Evolutionary conservation across 2,797 vertebrate species (phyloP).

Genomic region (Mus caroli): DNA sequence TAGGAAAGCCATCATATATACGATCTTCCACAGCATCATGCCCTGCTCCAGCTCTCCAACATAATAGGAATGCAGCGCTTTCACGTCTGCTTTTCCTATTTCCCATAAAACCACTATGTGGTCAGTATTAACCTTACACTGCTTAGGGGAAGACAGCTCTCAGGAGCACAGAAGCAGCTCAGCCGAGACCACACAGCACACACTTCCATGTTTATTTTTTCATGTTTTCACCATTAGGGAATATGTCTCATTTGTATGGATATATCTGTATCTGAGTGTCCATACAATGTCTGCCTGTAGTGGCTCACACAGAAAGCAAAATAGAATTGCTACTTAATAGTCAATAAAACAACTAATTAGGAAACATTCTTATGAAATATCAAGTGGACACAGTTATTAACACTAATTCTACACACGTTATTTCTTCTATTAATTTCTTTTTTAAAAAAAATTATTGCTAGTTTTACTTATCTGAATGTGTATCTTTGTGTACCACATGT

Average conservation of each 20-base stretch:
- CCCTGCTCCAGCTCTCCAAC: background rate
- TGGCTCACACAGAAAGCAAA: slow-evolving; percentile 76
- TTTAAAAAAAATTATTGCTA: background rate
- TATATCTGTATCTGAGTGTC: slow-evolving; percentile 48
- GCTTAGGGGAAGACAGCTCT: background rate
- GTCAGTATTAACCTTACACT: background rate
- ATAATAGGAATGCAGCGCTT: background rate
- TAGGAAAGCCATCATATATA: background rate
- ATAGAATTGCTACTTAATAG: background rate
- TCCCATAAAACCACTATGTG: background rate
- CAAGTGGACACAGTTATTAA: slow-evolving; percentile 50
- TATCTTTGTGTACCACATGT: background rate
- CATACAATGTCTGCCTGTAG: slow-evolving; percentile 60
- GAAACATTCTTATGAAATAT: slow-evolving; percentile 7
- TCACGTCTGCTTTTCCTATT: background rate
- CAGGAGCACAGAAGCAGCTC: background rate
- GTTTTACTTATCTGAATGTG: background rate
- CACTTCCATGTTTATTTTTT: background rate
- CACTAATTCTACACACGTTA: slow-evolving; percentile 19
- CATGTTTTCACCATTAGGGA: background rate
- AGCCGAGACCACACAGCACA: background rate
- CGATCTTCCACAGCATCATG: background rate
- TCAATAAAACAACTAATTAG: slow-evolving; percentile 32
- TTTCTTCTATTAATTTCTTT: slow-evolving; percentile 35
- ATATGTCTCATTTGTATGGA: background rate